Conservation (phyloP, 2,888 invertebrate species). For the Deroplatys truncata region DNA sequence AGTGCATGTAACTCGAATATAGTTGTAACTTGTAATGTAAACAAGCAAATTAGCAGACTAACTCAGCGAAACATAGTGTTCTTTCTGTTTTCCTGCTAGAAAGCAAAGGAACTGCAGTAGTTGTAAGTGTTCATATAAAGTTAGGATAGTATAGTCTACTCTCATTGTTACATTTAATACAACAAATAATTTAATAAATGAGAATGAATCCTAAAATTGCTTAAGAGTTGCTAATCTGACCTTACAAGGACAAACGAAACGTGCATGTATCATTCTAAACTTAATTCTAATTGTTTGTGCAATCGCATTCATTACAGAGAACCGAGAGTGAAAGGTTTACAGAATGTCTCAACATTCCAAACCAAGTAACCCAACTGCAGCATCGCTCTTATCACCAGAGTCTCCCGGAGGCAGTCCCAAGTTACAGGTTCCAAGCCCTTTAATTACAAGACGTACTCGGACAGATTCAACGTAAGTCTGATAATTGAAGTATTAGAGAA, state of each 20-base stretch:
- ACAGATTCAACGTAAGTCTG: slow-evolving; percentile 74
- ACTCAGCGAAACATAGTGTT: not conserved
- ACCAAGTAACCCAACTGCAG: not conserved
- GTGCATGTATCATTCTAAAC: not conserved
- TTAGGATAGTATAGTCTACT: too few species aligned
- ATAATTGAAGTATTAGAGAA: not conserved
- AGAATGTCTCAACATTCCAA: not conserved
- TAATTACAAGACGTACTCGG: slow-evolving; percentile 73
- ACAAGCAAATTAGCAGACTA: not conserved
- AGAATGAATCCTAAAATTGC: too few species aligned
- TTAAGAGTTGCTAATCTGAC: not conserved
- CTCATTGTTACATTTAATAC: too few species aligned
- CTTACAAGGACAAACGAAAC: not conserved
- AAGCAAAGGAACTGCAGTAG: too few species aligned
- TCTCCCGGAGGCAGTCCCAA: slow-evolving; percentile 31
- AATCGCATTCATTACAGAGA: not conserved
- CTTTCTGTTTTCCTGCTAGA: too few species aligned
- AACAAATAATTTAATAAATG: too few species aligned
- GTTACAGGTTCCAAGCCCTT: slow-evolving; percentile 63
- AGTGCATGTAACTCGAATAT: not conserved
- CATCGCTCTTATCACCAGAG: slow-evolving; percentile 30
- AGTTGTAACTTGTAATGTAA: not conserved
- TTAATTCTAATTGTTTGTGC: not conserved
- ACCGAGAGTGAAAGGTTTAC: not conserved
- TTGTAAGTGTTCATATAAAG: too few species aligned